Conservation (phyloP, 2,888 invertebrate genomes). For the Acleris literana region DNA sequence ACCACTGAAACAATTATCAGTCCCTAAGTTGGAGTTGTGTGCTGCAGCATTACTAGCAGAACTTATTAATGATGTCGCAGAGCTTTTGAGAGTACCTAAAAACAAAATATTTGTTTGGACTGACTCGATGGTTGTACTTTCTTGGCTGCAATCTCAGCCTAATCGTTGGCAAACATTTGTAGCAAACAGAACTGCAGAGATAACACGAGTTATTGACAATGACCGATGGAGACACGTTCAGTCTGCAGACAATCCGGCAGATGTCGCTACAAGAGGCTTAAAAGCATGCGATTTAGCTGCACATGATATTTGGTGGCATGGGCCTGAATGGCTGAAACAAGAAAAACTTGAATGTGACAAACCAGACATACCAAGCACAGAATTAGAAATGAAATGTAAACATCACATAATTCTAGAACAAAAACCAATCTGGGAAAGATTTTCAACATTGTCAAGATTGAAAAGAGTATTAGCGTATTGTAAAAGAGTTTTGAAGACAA, state of each 20-base stretch:
- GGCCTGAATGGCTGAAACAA: background rate
- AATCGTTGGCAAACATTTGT: background rate
- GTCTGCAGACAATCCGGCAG: conserved; percentile 14
- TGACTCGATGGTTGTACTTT: background rate
- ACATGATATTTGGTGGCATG: background rate
- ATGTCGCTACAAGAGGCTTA: background rate
- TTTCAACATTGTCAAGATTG: conserved; percentile 35
- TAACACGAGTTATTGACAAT: background rate
- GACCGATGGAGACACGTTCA: conserved; percentile 1
- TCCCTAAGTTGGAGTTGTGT: background rate
- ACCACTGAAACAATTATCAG: background rate
- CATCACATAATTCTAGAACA: conserved; percentile 11
- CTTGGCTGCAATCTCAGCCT: conserved; percentile 2
- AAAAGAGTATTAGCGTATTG: conserved; percentile 36
- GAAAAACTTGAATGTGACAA: background rate
- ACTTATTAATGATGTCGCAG: background rate
- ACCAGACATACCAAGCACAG: background rate
- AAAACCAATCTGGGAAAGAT: conserved; percentile 32
- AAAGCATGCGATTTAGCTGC: background rate
- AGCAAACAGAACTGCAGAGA: background rate
- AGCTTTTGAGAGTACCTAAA: background rate
- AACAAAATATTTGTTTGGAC: background rate
- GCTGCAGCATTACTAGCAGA: background rate
- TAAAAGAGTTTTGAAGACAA: conserved; percentile 11
- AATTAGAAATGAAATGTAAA: conserved; percentile 15